A percentile compares a stretch with the other conserved stretches of the same genome.
These are phyloP conservation scores for Amphibalanus amphitrite DNA, from an alignment of 1,140 invertebrate species.

Conservation along the genomic window DNA sequence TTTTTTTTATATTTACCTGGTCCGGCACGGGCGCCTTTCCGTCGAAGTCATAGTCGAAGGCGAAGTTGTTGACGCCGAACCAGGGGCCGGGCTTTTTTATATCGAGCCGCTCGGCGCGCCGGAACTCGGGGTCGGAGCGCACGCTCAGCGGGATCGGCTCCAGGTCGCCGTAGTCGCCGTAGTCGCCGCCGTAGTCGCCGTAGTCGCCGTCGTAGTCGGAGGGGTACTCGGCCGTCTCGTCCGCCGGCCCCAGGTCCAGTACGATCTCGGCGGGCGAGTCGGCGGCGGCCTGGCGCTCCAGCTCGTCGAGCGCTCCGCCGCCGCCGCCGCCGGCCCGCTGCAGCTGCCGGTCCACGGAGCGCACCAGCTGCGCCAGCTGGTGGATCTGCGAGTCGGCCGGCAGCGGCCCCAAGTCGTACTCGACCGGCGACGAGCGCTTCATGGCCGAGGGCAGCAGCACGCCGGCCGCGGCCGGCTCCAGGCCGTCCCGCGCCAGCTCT, in stretches of 20 bases:
- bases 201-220: conserved; percentile 22
- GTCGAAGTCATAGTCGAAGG: conserved; percentile 25
- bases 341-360: conserved; percentile 1
- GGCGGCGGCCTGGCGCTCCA: conserved; percentile 6
- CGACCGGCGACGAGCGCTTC: conserved; percentile 1
- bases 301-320: conserved; percentile 2
- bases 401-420: not conserved
- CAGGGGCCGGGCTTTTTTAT: conserved; percentile 86
- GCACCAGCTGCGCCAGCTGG: conserved; percentile 10
- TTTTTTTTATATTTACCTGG: not conserved
- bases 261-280: not conserved
- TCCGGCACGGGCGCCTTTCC: not conserved
- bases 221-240: conserved; percentile 4
- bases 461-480: not conserved
- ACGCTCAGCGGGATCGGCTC: not conserved
- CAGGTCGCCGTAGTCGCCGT: conserved; percentile 9
- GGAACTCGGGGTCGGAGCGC: conserved; percentile 35
- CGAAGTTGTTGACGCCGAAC: conserved; percentile 38
- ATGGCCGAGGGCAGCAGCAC: not conserved
- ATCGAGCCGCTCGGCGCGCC: conserved; percentile 66
- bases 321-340: not conserved
- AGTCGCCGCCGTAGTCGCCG: no score
- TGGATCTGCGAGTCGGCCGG: conserved; percentile 6
- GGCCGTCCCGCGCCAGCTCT: not conserved
- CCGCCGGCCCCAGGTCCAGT: not conserved